A percentile compares a stretch with the other conserved stretches of the same genome.
phyloP scores from a whole-genome alignment of 2,888 invertebrate genomes.

The Epistrophe grossulariae region DNA sequence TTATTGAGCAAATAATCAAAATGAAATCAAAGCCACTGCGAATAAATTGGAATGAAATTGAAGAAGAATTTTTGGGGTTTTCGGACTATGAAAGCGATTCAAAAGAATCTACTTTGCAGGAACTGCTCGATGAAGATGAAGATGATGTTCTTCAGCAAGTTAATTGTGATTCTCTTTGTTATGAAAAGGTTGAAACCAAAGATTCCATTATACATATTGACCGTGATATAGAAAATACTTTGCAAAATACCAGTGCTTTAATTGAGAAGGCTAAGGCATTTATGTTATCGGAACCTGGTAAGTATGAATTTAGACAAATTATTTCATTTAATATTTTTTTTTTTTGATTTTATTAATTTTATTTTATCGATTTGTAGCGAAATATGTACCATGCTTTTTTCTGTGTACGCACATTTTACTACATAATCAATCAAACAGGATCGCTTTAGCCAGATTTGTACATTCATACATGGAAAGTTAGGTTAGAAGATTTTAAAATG shows the following conservation, averaged over 20 bases:
- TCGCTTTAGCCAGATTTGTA: too few species aligned
- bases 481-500: too few species aligned
- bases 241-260: constrained; percentile 20
- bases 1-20: constrained; percentile 49
- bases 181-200: constrained; percentile 35
- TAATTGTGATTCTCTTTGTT: constrained; percentile 65
- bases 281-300: constrained; percentile 13
- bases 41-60: constrained; percentile 17
- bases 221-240: constrained; percentile 2
- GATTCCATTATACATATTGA: not conserved
- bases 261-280: constrained; percentile 42
- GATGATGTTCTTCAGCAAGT: constrained; percentile 58
- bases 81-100: constrained; percentile 40
- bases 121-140: constrained; percentile 52
- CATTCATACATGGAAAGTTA: too few species aligned
- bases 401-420: too few species aligned
- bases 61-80: constrained; percentile 63
- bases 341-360: not conserved
- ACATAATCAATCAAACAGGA: too few species aligned
- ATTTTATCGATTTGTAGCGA: too few species aligned
- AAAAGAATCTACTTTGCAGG: constrained; percentile 47
- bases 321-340: not conserved
- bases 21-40: not conserved
- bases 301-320: not conserved
- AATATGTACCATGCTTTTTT: too few species aligned